Evolutionary conservation across 2,888 invertebrate genomes (phyloP), one percentile per base, ranked within the genome.

Genomic region (Drymonia ruficornis): DNA sequence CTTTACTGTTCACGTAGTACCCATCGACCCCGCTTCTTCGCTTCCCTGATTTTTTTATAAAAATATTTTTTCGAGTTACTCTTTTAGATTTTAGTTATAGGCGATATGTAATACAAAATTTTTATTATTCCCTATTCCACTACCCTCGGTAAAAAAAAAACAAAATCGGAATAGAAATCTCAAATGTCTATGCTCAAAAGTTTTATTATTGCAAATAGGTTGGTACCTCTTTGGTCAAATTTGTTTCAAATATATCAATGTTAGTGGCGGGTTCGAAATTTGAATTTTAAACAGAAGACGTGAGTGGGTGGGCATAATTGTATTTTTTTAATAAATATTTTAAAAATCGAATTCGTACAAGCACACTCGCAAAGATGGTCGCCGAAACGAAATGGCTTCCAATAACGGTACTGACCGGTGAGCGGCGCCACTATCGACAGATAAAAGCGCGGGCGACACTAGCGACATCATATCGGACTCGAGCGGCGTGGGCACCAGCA

Each of bases 381-480:
- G 36, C 36, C 36, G n/a, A 36, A 2, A 6, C 36, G n/a, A 36
- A 3, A 52, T 44, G 7, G 42, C 42, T 16, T 12, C 28, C 15
- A 18, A 12, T 52, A 51, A 52, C 18, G 34, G 40, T 52, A 72
- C 72, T 83, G 74, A 79, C 76, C 65, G 68, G 71, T 67, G 64
- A 73, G 76, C 67, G 71, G 55, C 65, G 63, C 58, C 66, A 66
- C 66, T 76, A 74, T 82, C 94, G 93, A 81, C 94, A 98, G 98
- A 98, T 94, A 98, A 98, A 93, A 97, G 97, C 86, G 94, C 97
- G 78, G 97, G 97, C 63, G 97, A 97, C 86, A 96, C 96, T 68
- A 97, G 97, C 90, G 97, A 98, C 93, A 96, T 97, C 83, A 97
- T 97, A 80, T 97, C 97, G 88, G 97, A 98, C 91, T 98, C 97